phyloP scores from a whole-genome alignment of 2,113 vertebrate species.

The Heterotilapia buettikoferi region DNA sequence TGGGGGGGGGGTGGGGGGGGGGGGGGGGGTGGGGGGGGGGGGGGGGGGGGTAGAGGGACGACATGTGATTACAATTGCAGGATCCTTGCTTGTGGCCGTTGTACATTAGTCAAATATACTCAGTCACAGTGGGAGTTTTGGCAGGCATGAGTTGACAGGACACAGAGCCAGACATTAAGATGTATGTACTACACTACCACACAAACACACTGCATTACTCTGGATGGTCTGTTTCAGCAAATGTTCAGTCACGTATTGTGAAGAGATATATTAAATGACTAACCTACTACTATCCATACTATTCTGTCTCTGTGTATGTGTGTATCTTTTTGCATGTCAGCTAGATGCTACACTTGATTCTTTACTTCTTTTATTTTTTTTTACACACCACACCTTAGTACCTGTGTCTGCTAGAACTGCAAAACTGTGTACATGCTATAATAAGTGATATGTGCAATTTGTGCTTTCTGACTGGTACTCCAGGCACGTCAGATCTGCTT shows the following conservation, averaged over 20 bases:
- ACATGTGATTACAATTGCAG: not conserved
- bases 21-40: too few relatives aligned
- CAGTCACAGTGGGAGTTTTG: conserved; percentile 52
- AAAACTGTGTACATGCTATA: not conserved
- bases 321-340: not conserved
- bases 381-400: not conserved
- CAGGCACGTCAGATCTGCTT: conserved; percentile 29
- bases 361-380: not conserved
- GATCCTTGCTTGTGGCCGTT: not conserved
- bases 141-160: conserved; percentile 54
- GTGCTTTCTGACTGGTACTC: conserved; percentile 37
- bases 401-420: not conserved
- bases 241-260: conserved; percentile 48
- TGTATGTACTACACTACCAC: conserved; percentile 52
- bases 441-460: conserved; percentile 21
- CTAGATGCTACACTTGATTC: not conserved
- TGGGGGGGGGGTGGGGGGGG: too few relatives aligned
- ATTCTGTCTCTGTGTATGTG: not conserved
- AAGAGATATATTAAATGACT: conserved; percentile 31
- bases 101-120: conserved; percentile 61
- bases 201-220: conserved; percentile 33
- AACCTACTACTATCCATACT: not conserved
- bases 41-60: too few relatives aligned
- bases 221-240: conserved; percentile 43
- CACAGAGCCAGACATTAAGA: conserved; percentile 55